phyloP scores from a whole-genome alignment of 2,888 invertebrate genomes.

The Tinea semifulvella region DNA sequence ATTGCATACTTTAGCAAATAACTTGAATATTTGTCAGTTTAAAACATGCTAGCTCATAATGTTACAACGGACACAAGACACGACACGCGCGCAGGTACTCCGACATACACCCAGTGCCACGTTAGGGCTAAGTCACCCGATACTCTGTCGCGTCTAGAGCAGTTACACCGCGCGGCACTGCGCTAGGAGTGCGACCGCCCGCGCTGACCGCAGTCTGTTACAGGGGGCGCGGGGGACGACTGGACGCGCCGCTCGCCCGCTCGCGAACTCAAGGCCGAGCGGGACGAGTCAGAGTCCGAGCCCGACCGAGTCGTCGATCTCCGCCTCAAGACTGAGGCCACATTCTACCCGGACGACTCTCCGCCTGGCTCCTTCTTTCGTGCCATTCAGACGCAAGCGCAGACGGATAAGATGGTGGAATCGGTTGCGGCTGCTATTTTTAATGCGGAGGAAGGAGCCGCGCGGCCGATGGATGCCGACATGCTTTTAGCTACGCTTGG shows the following conservation, averaged over 20 bases:
- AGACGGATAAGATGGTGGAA: constrained; percentile 63
- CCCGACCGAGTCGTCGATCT: constrained; percentile 75
- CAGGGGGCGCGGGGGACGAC: constrained; percentile 66
- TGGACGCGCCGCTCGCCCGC: constrained; percentile 66
- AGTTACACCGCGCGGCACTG: constrained; percentile 2
- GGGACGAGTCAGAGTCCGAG: constrained; percentile 76
- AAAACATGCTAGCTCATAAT: too few relatives aligned
- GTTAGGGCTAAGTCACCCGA: constrained; percentile 7
- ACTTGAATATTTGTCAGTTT: too few relatives aligned
- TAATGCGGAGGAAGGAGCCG: constrained; percentile 43
- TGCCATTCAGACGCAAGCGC: constrained; percentile 56
- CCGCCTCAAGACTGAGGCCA: constrained; percentile 71
- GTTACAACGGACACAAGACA: constrained; percentile 14
- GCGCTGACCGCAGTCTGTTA: constrained; percentile 31
- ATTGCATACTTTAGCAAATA: too few relatives aligned
- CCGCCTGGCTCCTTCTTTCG: constrained; percentile 54
- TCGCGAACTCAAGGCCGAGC: constrained; percentile 65
- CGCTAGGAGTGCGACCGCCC: neutral
- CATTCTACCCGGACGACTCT: constrained; percentile 45
- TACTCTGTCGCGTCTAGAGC: neutral
- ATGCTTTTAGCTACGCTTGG: constrained; percentile 26
- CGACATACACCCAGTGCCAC: constrained; percentile 17
- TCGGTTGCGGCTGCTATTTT: constrained; percentile 60
- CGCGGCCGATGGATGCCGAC: constrained; percentile 30
- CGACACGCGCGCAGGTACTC: constrained; percentile 20